Base-by-base conservation (phyloP, 2,888 invertebrate species). In the Ephialtes manifestator region DNA sequence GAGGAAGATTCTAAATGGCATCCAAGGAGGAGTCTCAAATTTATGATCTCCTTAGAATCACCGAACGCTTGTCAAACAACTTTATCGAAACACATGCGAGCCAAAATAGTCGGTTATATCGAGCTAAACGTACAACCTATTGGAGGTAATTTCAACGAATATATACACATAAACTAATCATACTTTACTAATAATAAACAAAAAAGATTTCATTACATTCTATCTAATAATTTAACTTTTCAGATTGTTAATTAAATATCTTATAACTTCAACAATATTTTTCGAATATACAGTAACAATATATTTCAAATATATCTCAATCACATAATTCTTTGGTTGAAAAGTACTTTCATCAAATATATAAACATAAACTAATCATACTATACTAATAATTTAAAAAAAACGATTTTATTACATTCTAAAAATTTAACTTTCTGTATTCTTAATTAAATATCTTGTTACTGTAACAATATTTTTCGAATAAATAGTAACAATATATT, bases 11-110 rank as follows among this genome's bases (percentile, higher is more conserved):
- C 88, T 15, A 78, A 78, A 13, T 94, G 93, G 94, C 87, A 84
- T 39, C 92, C 92, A 28, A 91, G 92, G 53, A 89, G 94, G 53
- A 91, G 90, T 8, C 74, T 94, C 3, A 89, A 92, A 39, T 92
- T 94, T 80, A 92, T 93, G 65, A 78, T 92, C 24, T 93, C 90
- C 28, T 86, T 89, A 1, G 89, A 89, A 72, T 87, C 90, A 0
- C 77, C 71, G 13, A 90, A 93, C 72, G 74, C 86, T 43, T 94
- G 94, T 70, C 81, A 88, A 4, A 81, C 88, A 11, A 81, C 86
- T 71, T 74, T 94, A 4, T 81, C 91, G 2, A 68, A 67, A 55
- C 89, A 90, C 53, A 75, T 88, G 4, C 90, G 87, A 51, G 85
- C 86, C 1, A 92, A 90, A 82, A 81, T 92, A 43, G 87, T 93